A percentile compares a stretch with the other conserved stretches of the same genome.
Conservation (phyloP, 1,140 invertebrate genomes). For the Ridgeia piscesae region DNA sequence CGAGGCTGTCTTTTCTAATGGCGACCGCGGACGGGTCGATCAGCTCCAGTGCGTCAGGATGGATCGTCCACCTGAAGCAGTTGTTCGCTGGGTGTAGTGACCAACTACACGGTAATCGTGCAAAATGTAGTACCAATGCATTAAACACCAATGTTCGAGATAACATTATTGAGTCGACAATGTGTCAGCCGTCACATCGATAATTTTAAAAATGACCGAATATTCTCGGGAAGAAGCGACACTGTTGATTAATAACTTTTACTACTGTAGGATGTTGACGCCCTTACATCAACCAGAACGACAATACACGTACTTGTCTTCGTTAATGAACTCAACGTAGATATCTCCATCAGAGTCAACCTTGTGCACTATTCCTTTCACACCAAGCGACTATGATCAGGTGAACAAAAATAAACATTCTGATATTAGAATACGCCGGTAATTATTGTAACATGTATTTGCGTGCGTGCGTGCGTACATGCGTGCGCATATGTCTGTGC, state of each 20-base stretch:
- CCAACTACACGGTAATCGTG: background rate
- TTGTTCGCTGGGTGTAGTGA: background rate
- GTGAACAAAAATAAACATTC: background rate
- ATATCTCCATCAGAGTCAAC: slow-evolving; percentile 17
- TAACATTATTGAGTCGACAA: no score
- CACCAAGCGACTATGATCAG: background rate
- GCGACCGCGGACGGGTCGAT: background rate
- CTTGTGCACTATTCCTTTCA: slow-evolving; percentile 9
- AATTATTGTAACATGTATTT: no score
- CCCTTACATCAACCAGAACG: no score
- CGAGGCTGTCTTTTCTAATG: background rate
- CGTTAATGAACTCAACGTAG: background rate
- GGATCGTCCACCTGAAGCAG: background rate
- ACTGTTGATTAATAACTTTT: no score
- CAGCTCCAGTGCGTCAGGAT: background rate
- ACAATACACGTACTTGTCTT: slow-evolving; percentile 10
- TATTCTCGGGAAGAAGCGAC: no score
- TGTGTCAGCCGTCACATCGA: no score
- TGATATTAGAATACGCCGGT: background rate
- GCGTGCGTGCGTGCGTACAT: no score
- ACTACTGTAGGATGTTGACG: no score
- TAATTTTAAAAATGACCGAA: no score
- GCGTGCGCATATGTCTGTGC: no score
- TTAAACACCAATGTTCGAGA: no score
- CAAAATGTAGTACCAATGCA: no score